Base-by-base conservation (phyloP, 2,797 vertebrate species). In the Gadopsis bispinosus region DNA sequence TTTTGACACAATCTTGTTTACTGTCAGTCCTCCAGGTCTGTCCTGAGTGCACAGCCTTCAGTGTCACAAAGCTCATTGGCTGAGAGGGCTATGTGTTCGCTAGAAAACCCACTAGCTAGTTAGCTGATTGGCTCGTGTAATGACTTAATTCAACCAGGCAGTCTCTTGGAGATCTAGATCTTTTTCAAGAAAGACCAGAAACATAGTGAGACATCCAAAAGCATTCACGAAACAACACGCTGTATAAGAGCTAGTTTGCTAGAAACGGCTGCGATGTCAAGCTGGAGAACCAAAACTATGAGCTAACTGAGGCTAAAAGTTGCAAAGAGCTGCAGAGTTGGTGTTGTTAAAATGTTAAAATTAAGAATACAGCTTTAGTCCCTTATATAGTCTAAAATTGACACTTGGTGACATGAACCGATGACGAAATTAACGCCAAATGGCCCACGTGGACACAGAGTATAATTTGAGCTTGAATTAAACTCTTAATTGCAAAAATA, bases 261-360 rank as follows among this genome's bases (percentile, higher is more conserved):
- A 17, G 1, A 37, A 58, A 37, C 17, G 4, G 22, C 33, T 29
- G 20, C 31, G 0, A 8, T 4, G 2, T 37, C 16, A 13, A 35
- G 29, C 37, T 66, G 35, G n/a, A 35, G 12, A 66, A 59, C 3
- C 61, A 59, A 59, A 69, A 17, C 14, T 16, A 14, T 3, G 31
- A 53, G 20, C 20, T 45, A 16, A 62, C n/a, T 17, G 56, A 66
- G 0, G 7, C 4, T 1, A 3, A 56, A 19, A 35, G 29, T 1
- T 47, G 14, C 2, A 0, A n/a, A 13, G n/a, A 13, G n/a, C 33
- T 1, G n/a, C 1, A 50, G 48, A 50, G 20, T n/a, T 47, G 16
- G 16, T 47, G 45, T 48, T 47, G 45, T 48, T 47, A 6, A 47
- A 60, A 62, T 16, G 22, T 33, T 10, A 4, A 33, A 65, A 75